Conservation (phyloP, 2,888 invertebrate species). For the Tachina fera region DNA sequence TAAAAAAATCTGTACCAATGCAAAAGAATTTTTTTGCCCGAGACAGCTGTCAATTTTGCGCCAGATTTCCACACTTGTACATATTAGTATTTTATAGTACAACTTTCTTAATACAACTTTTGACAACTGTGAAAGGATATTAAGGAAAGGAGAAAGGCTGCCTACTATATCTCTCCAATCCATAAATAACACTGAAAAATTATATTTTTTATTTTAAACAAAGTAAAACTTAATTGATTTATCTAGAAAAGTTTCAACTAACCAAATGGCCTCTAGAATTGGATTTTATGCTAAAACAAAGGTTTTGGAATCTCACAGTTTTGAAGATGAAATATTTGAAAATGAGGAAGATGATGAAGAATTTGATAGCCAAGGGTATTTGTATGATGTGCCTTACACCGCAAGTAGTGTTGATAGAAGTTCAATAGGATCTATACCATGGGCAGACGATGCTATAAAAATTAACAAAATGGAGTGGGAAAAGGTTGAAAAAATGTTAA, state of each 20-base stretch:
- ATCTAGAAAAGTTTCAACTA: not conserved
- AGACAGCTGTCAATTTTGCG: constrained; percentile 38
- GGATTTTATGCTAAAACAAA: constrained; percentile 57
- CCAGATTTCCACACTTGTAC: constrained; percentile 36
- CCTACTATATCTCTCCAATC: constrained; percentile 5
- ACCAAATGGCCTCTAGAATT: constrained; percentile 52
- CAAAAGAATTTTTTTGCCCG: not conserved
- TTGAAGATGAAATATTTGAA: constrained; percentile 71
- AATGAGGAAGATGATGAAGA: constrained; percentile 76
- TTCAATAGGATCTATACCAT: constrained; percentile 82
- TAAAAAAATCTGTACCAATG: constrained; percentile 18
- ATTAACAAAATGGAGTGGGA: constrained; percentile 82
- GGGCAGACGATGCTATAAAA: constrained; percentile 83
- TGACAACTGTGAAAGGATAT: constrained; percentile 50
- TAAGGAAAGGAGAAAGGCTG: not conserved
- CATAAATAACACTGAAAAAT: constrained; percentile 45
- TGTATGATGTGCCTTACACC: constrained; percentile 79
- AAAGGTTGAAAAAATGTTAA: constrained; percentile 80
- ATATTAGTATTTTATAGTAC: constrained; percentile 9
- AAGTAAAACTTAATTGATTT: constrained; percentile 51
- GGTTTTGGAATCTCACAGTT: constrained; percentile 32
- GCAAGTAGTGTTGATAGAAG: constrained; percentile 82
- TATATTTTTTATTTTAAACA: constrained; percentile 28
- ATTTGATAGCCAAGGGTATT: constrained; percentile 77
- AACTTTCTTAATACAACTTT: not conserved